Conservation (phyloP, 2,113 vertebrate genomes). For the Prunella himalayana region DNA sequence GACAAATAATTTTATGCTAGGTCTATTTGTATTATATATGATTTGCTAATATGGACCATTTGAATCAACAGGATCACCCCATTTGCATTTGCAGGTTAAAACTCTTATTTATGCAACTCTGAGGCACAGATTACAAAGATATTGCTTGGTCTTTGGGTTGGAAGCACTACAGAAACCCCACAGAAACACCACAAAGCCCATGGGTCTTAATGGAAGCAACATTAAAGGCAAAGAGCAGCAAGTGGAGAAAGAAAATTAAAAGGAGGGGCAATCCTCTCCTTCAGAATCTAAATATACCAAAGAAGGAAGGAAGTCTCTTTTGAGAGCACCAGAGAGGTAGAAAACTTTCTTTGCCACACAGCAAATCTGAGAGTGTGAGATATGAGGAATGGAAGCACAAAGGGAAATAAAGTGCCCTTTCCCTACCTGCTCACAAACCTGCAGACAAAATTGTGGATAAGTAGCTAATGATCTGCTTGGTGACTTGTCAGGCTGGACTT, state of each 20-base stretch:
- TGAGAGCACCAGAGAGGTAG: neutral
- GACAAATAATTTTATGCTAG: neutral
- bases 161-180: neutral
- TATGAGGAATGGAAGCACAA: neutral
- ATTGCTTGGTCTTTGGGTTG: neutral
- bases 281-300: neutral
- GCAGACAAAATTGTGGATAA: neutral
- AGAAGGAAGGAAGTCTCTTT: neutral
- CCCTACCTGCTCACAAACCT: neutral
- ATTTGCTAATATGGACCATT: neutral
- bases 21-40: neutral
- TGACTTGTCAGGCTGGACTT: neutral
- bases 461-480: neutral
- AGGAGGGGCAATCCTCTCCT: neutral
- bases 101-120: neutral
- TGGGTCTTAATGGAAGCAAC: neutral
- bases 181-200: neutral
- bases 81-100: neutral
- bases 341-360: neutral
- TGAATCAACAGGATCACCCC: neutral
- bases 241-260: neutral
- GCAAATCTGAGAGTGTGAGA: neutral
- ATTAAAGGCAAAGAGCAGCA: neutral
- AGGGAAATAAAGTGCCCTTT: neutral
- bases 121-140: neutral